These are phyloP conservation scores for Drosophila watanabei DNA, from an alignment of 1,140 invertebrate genomes.

Conservation along the genomic window DNA sequence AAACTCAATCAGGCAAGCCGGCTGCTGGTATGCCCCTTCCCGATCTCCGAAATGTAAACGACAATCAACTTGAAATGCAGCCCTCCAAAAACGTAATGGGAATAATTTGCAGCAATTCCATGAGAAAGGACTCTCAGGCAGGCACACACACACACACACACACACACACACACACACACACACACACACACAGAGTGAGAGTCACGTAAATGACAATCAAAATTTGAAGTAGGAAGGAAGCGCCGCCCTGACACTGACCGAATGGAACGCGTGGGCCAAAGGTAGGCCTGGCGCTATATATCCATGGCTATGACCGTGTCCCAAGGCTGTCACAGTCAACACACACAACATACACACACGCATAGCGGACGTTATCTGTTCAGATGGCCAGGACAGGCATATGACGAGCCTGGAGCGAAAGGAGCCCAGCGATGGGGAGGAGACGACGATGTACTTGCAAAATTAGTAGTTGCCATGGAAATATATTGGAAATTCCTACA, in stretches of 20 bases:
- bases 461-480: neutral
- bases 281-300: constrained; percentile 23
- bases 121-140: constrained; percentile 60
- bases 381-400: constrained; percentile 27
- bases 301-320: constrained; percentile 30
- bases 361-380: constrained; percentile 64
- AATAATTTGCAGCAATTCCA: constrained; percentile 84
- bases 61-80: constrained; percentile 81
- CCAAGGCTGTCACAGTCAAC: constrained; percentile 78
- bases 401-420: constrained; percentile 16
- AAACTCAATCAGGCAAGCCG: constrained; percentile 55
- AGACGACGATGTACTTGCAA: constrained; percentile 2
- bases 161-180: constrained; percentile 10
- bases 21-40: neutral
- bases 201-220: constrained; percentile 82
- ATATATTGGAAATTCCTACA: neutral
- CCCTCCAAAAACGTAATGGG: constrained; percentile 80
- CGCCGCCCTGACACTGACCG: constrained; percentile 50
- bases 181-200: constrained; percentile 1
- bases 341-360: constrained; percentile 56
- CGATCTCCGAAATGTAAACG: constrained; percentile 72
- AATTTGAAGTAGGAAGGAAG: constrained; percentile 67
- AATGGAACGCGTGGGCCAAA: constrained; percentile 68
- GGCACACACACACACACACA: constrained; percentile 5
- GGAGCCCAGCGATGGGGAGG: constrained; percentile 1